Conservation (phyloP, 2,888 invertebrate species). For the Epinotia brunnichana region DNA sequence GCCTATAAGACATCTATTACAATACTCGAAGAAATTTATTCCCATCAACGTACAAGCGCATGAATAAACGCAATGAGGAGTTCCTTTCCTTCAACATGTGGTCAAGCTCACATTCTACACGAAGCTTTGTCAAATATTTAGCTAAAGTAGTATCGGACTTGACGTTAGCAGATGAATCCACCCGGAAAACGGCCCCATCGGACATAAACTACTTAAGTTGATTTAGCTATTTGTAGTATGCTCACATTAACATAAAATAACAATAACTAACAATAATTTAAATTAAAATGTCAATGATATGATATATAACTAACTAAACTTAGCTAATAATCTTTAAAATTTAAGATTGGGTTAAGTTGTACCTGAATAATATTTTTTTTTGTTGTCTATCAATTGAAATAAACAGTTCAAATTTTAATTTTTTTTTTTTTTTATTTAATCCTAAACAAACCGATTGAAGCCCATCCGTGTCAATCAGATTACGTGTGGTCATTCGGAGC, state of each 20-base stretch:
- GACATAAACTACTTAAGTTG: slow-evolving; percentile 29
- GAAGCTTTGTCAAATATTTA: neutral
- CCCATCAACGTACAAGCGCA: neutral
- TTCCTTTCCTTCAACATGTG: neutral
- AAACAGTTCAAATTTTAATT: too few species aligned
- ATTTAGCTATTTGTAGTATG: neutral
- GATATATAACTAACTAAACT: too few species aligned
- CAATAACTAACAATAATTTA: too few species aligned
- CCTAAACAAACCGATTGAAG: neutral
- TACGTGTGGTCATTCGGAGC: neutral
- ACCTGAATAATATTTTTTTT: too few species aligned
- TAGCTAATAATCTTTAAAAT: too few species aligned
- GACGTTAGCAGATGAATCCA: slow-evolving; percentile 5
- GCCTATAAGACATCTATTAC: slow-evolving; percentile 3
- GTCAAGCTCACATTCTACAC: neutral
- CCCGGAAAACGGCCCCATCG: slow-evolving; percentile 14
- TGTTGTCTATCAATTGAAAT: too few species aligned
- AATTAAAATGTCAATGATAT: too few species aligned
- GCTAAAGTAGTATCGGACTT: neutral
- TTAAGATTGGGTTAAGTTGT: too few species aligned
- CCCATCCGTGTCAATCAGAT: neutral
- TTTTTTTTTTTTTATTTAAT: too few species aligned
- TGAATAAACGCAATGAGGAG: neutral
- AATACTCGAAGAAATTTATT: slow-evolving; percentile 3
- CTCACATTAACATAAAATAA: too few species aligned